A percentile compares a stretch with the other conserved stretches of the same genome.
These are phyloP conservation scores for Cottoperca gobio DNA, from an alignment of 2,797 vertebrate genomes.

Conservation along the genomic window DNA sequence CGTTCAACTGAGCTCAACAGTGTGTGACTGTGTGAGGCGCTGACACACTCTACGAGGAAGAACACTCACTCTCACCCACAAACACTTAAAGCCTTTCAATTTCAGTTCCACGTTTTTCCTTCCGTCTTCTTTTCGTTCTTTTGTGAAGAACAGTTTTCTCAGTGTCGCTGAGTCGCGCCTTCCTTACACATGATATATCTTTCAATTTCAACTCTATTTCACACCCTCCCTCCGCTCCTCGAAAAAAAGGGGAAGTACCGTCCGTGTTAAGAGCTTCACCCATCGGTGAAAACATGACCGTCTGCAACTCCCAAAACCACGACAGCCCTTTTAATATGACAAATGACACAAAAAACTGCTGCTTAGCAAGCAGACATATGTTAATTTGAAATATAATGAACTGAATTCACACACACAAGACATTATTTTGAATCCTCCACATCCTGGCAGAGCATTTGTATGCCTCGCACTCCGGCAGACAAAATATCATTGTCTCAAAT, in stretches of 20 bases:
- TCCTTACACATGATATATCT: background rate
- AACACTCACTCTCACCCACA: background rate
- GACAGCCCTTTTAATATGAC: background rate
- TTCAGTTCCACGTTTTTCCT: constrained; percentile 54
- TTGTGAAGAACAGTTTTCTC: constrained; percentile 13
- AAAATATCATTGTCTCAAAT: constrained; percentile 30
- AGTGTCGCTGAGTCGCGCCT: background rate
- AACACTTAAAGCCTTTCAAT: constrained; percentile 19
- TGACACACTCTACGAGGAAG: constrained; percentile 15
- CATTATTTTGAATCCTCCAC: background rate
- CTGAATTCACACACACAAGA: background rate
- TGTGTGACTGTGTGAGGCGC: constrained; percentile 21
- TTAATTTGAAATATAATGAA: constrained; percentile 14
- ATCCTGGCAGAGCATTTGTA: constrained; percentile 9
- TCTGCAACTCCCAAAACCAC: background rate
- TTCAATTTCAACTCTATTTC: constrained; percentile 18
- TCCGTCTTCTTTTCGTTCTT: constrained; percentile 10
- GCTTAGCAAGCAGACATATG: background rate
- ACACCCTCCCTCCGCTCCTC: background rate
- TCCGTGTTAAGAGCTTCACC: constrained; percentile 9
- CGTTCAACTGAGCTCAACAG: constrained; percentile 24
- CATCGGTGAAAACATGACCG: background rate
- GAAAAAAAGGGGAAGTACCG: constrained; percentile 46
- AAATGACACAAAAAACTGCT: background rate
- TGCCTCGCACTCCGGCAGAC: background rate